These are phyloP conservation scores for Corythornis madagascariensis DNA, from an alignment of 2,113 vertebrate species.

Conservation along the genomic window DNA sequence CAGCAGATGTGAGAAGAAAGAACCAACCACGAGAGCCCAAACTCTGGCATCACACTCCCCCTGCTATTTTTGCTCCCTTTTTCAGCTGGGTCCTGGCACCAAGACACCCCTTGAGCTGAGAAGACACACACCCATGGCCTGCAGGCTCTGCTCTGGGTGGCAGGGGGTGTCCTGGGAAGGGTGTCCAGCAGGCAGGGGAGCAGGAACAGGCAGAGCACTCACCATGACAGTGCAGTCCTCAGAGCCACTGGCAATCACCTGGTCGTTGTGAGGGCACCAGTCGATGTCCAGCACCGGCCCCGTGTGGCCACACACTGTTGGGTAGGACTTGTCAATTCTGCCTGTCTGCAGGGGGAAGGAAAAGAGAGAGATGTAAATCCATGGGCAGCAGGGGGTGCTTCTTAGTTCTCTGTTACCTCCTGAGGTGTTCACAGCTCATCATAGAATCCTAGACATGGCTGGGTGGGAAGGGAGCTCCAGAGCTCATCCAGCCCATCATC, in stretches of 20 bases:
- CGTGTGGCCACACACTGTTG: constrained; percentile 96
- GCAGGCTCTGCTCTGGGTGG: too few species aligned
- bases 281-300: constrained; percentile 96
- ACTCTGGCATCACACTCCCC: neutral
- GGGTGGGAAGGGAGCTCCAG: too few species aligned
- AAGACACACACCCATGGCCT: neutral
- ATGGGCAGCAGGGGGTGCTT: accelerated
- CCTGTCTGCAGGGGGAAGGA: constrained; percentile 79
- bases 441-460: too few species aligned
- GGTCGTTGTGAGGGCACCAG: constrained; percentile 97
- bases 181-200: too few species aligned
- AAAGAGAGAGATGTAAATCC: neutral
- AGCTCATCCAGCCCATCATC: too few species aligned
- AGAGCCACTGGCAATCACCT: constrained; percentile 94
- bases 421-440: accelerated
- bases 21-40: neutral
- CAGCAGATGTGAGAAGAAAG: neutral
- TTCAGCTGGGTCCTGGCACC: neutral
- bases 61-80: neutral
- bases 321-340: constrained; percentile 95
- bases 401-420: neutral
- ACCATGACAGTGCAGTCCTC: constrained; percentile 98
- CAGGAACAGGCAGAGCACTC: neutral
- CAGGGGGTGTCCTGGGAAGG: too few species aligned
- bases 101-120: neutral